Base-by-base conservation (phyloP, 1,140 invertebrate species). In the Tetramorium simillimum region DNA sequence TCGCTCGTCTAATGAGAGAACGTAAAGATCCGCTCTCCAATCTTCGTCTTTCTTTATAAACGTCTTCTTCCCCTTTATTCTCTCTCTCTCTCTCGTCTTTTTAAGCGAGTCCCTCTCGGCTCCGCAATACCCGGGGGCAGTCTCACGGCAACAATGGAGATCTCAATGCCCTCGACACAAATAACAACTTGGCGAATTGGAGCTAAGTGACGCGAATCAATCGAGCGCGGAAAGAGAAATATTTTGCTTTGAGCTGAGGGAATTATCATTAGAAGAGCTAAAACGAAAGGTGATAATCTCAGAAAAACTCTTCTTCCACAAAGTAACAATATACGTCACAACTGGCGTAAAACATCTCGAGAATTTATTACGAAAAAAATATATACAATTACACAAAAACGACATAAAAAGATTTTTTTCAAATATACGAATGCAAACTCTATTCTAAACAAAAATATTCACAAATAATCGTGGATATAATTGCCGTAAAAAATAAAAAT, bases 21-120 rank as follows among this genome's bases (percentile, higher is more conserved):
- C 67, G 18, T 73, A 82, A 49, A 82, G 65, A 82, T 18, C 37
- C 40, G 67, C 37, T 84, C 53, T 75, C 53, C 69, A 75, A 84
- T 84, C 69, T 46, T 84, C 18, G 43, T 24, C 43, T 73, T 73
- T 84, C 53, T 75, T 46, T 84, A 60, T 60, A 84, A 84, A 84
- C 40, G 80, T 75, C 80, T 75, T 49, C 80, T 37, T 73, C 43
- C 10, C 18, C 37, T 14, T 46, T 21, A 21, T 9, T 65, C 60
- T 78, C 51, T 18, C 56, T 33, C 69, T 65, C 60, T 78, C 51
- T 18, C 56, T 33, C 69, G 24, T 75, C 28, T 21, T 46, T 73
- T 84, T 60, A 70, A 84, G 72, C 21, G 40, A 84, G 40, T 60
- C 37, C 9, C n/a, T 24, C 24, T 24, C 7, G 4, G 46, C 37